These are phyloP conservation scores for Percopsis transmontana DNA, from an alignment of 2,113 vertebrate genomes.

Conservation along the genomic window DNA sequence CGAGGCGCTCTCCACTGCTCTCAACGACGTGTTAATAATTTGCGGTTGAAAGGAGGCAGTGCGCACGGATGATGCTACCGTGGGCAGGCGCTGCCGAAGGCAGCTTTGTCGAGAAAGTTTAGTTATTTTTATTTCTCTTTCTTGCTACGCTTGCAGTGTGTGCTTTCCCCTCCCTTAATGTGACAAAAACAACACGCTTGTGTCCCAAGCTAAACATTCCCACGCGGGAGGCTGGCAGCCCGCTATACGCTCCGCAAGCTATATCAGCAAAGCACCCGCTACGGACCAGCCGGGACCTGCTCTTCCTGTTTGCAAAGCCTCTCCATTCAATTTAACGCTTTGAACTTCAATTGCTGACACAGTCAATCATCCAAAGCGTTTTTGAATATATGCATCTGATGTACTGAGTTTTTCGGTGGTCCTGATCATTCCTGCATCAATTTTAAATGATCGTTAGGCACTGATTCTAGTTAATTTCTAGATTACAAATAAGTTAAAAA, in stretches of 20 bases:
- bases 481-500: no score
- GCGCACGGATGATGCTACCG: conserved; percentile 58
- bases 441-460: conserved; percentile 15
- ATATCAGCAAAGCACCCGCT: conserved; percentile 80
- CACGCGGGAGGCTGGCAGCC: conserved; percentile 87
- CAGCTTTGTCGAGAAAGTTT: conserved; percentile 64
- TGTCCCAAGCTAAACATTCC: conserved; percentile 98
- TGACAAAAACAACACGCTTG: conserved; percentile 95
- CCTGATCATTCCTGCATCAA: conserved; percentile 4
- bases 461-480: no score
- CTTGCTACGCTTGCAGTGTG: conserved; percentile 71
- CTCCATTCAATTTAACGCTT: background rate
- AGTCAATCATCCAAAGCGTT: conserved; percentile 31
- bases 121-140: conserved; percentile 25
- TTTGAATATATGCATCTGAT: conserved; percentile 32
- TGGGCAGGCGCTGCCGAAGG: conserved; percentile 51
- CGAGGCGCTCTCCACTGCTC: conserved; percentile 31
- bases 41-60: conserved; percentile 63
- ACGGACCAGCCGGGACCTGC: conserved; percentile 81
- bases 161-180: conserved; percentile 59
- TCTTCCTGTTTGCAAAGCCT: conserved; percentile 84
- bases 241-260: conserved; percentile 69
- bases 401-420: conserved; percentile 13
- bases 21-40: conserved; percentile 66
- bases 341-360: conserved; percentile 29